Percentiles rank a stretch among this genome's conserved stretches.
phyloP scores from a whole-genome alignment of 64 coral and sea anemone genomes.

The Pocillopora verrucosa region DNA sequence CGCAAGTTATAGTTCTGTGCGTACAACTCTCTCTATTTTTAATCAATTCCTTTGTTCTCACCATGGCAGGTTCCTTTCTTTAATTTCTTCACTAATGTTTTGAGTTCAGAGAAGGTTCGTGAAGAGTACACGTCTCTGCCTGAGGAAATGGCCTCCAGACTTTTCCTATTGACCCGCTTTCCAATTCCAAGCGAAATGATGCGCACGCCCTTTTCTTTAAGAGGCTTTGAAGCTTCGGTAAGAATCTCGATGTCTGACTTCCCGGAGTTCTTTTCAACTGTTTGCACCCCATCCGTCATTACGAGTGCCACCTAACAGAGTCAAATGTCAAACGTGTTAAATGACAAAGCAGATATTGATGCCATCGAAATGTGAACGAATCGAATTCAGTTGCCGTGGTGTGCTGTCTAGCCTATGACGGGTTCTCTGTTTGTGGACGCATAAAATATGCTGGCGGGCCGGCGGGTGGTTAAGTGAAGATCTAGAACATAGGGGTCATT shows the following conservation, averaged over 20 bases:
- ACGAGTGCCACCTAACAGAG: slow-evolving; percentile 10
- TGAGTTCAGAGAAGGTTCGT: neutral
- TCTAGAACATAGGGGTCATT: too few relatives aligned
- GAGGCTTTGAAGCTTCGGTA: neutral
- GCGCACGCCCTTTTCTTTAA: slow-evolving; percentile 6
- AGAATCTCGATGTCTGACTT: slow-evolving; percentile 1
- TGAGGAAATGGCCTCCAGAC: slow-evolving; percentile 3
- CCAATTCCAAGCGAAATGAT: slow-evolving; percentile 30
- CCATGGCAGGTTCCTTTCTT: slow-evolving; percentile 13
- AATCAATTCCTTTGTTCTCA: neutral
- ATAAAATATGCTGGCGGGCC: too few relatives aligned
- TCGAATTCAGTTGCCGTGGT: too few relatives aligned
- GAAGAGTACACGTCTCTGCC: neutral
- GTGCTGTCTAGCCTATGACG: too few relatives aligned
- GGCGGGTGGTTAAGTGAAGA: too few relatives aligned
- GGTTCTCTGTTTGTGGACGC: too few relatives aligned
- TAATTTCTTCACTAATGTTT: neutral
- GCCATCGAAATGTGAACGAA: too few relatives aligned
- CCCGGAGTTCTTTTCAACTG: neutral
- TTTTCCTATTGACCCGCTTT: neutral
- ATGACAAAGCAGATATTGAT: too few relatives aligned
- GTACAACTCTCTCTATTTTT: too few relatives aligned
- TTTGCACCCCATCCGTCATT: slow-evolving; percentile 30
- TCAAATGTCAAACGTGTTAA: neutral
- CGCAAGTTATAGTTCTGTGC: too few relatives aligned